Percentiles rank a stretch among this genome's conserved stretches.
Conservation (phyloP, 2,888 invertebrate genomes). For the Anarsia innoxiella region DNA sequence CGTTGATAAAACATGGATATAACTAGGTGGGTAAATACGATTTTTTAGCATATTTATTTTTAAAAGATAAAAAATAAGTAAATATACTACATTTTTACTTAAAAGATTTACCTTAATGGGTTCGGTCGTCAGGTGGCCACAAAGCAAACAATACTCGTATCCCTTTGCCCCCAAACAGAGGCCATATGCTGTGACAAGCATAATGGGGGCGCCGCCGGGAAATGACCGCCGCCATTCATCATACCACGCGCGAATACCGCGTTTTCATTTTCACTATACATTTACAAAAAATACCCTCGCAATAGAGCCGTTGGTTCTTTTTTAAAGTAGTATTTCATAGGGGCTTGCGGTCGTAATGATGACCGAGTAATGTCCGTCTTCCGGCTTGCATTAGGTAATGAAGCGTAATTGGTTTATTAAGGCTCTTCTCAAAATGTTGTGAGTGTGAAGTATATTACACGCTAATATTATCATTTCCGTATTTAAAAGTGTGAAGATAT, state of each 20-base stretch:
- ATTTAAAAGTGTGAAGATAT: too few relatives aligned
- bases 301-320: constrained; percentile 48
- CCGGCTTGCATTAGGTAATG: constrained; percentile 69
- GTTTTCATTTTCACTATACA: constrained; percentile 46
- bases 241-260: constrained; percentile 48
- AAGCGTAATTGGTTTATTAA: constrained; percentile 68
- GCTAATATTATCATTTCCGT: constrained; percentile 38
- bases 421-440: constrained; percentile 38
- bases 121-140: constrained; percentile 4
- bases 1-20: too few relatives aligned
- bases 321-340: constrained; percentile 38
- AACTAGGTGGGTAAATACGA: too few relatives aligned
- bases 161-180: constrained; percentile 31
- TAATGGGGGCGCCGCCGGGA: constrained; percentile 51
- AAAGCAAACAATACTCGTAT: constrained; percentile 48
- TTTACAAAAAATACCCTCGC: not conserved
- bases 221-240: constrained; percentile 62
- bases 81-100: too few relatives aligned
- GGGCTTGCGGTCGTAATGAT: constrained; percentile 65
- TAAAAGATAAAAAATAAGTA: too few relatives aligned
- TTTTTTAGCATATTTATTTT: too few relatives aligned
- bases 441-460: constrained; percentile 59
- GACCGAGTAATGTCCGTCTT: constrained; percentile 63
- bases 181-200: constrained; percentile 62
- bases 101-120: too few relatives aligned